Base-by-base conservation (phyloP, 2,113 vertebrate species). In the Neopipo cinnamomea region DNA sequence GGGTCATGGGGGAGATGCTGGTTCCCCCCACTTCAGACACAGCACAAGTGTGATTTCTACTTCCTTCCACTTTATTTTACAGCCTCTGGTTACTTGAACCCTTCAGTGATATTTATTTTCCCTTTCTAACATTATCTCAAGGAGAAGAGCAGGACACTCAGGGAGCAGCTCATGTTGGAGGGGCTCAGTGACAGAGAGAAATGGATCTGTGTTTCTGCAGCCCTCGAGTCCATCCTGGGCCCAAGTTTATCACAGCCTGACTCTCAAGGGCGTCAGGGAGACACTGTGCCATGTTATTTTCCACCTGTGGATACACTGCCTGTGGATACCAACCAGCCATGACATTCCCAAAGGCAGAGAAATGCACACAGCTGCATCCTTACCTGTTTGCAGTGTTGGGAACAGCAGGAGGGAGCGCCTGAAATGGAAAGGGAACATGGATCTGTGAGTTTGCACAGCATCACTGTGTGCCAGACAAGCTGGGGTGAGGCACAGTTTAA, bases 331-430 rank as follows among this genome's bases (percentile, higher is more conserved):
- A 21, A 31, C 6, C 16, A 39, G 12, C 77, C 63, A 5, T 1
- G 11, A 8, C 20, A 10, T 3, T 37, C 33, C 33, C 44, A 16
- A 11, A 62, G 74, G 62, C 46, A 4, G 2, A 30, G 44, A 33
- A 81, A 30, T 2, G 2, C 28, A 46, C 68, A 4, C 15, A 44
- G 31, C 87, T 22, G 58, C 56, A 68, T 72, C 92, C 73, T 97
- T 97, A 99, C 99, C 99, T 99, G 97, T 98, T 99, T 28, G 88
- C 95, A 33, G 98, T 98, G n/a, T 98, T 98, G 81, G 96, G 97
- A 74, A 96, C 98, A 55, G 97, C 95, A 1, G 98, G 94, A 93
- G 98, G 94, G 80, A 98, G 97, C 20, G 93, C 98, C 99, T 99
- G 85, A 59, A 91, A 96, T 4, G n/a, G 37, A 93, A 94, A 96